Evolutionary conservation across 2,113 vertebrate species (phyloP).

Genomic region (Mellivora capensis): DNA sequence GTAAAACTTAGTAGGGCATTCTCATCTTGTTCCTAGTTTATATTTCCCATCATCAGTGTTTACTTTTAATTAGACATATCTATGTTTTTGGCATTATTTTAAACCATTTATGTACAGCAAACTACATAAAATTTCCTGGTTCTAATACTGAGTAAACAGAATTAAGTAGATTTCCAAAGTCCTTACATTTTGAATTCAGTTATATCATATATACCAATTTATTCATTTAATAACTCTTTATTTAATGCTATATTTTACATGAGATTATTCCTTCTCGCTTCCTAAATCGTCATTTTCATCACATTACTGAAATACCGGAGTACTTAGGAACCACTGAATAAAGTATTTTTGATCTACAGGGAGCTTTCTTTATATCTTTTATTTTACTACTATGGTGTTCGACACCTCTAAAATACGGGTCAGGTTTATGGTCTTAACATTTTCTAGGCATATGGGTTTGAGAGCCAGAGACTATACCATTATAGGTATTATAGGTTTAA

Average conservation of each 20-base stretch:
- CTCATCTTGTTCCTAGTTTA: not conserved
- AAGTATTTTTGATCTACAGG: not conserved
- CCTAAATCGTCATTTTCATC: not conserved
- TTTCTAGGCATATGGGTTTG: not conserved
- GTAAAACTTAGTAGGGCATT: not conserved
- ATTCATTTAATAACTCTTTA: not conserved
- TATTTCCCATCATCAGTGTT: not conserved
- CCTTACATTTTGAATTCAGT: not conserved
- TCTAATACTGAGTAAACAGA: not conserved
- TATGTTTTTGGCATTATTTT: not conserved
- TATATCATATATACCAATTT: not conserved
- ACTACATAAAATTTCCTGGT: not conserved
- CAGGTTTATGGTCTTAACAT: not conserved
- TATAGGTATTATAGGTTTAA: not conserved
- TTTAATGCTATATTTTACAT: not conserved
- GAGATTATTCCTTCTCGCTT: not conserved
- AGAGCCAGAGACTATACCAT: not conserved
- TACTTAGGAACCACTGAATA: not conserved
- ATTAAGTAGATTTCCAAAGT: not conserved
- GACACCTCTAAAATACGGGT: not conserved
- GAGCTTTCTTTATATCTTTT: not conserved
- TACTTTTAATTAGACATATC: not conserved
- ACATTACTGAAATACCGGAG: not conserved
- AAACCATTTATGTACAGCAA: not conserved
- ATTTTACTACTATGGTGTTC: not conserved